Base-by-base conservation (phyloP, 2,113 vertebrate species). In the Psilopsiagon aurifrons region DNA sequence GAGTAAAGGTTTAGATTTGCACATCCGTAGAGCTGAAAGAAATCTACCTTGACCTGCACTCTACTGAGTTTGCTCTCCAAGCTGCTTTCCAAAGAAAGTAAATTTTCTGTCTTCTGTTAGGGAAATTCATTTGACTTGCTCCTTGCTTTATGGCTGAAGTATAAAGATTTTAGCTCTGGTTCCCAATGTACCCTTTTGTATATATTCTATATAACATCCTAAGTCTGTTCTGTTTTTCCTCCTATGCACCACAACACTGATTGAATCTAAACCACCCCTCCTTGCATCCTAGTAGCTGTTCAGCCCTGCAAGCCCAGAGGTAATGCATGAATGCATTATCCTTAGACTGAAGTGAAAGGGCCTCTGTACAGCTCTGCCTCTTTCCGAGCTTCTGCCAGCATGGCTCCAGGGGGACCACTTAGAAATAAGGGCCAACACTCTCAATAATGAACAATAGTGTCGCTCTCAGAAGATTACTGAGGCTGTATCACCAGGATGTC, bases 261-360 rank as follows among this genome's bases (percentile, higher is more conserved):
- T 2, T 70, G 19, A 81, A 54, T 49, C 16, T 59, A 83, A 64
- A 51, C 25, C 49, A 49, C 6, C 12, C 49, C 23, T 67, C 13
- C 25, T 59, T 81, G 9, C 33, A 49, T 59, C 17, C 33, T 59
- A 4, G 37, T 51, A 67, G 39, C 25, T 54, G 11, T 54, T 83
- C 47, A 7, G 22, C 29, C 47, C 16, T 43, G 27, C 17, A 69
- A 14, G 17, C 25, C 29, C 19, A 49, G 46, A 69, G 10, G 28
- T 46, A 66, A 64, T 16, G 14, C 41, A 52, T 0, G 0, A 82
- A 68, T 57, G 18, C 6, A 9, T 60, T 20, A 24, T 63, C 8
- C 37, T 86, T 25, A 19, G 37, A 14, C 43, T 6, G 15, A 81
- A 76, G 52, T 17, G 18, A 31, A 87, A 64, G 31, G 24, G 4